Evolutionary conservation across 2,888 invertebrate genomes (phyloP), one percentile per base, ranked within the genome.

Genomic region (Limulus polyphemus): DNA sequence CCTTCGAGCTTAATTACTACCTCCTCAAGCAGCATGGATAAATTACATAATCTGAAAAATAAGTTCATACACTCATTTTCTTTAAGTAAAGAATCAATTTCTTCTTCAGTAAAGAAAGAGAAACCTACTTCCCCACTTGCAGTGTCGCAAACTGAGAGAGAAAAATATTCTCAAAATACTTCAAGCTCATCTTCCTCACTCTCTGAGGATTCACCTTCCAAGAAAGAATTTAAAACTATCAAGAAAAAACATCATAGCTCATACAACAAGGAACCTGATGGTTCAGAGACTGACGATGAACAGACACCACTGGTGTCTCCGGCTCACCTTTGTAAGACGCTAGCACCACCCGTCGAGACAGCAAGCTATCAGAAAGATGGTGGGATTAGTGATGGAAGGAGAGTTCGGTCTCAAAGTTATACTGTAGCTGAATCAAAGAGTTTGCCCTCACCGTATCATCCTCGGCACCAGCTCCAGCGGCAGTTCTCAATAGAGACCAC

Each of bases 241-340:
- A 32, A 59, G 10, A 57, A 51, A 14, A 62, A 60, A 50, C 58
- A 59, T 11, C 1, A 57, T 5, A 60, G 58, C 2, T 60, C 62
- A 13, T 62, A 62, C 14, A 55, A 57, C 13, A 60, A 60, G 9
- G 63, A 63, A 14, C 61, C 64, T 4, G 64, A 65, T 48, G 64
- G 60, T 5, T 64, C 63, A 51, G 62, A 55, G 32, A 65, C 65
- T 10, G 67, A 65, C 52, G 67, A 67, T 47, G 67, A 67, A 47
- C 64, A 67, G 11, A 67, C 67, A 4, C 67, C 67, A n/a, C 56
- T 67, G 11, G 67, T 67, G 10, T 67, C 67, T 2, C 67, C 67
- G 10, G 61, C 62, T 47, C 67, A 67, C 17, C 61, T 54, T 11
- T 54, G 17, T 11, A 54, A 32, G 32, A 54, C 11, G 11, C 11